A percentile compares a stretch with the other conserved stretches of the same genome.
These are phyloP conservation scores for Hiodon alosoides DNA, from an alignment of 2,113 vertebrate species.

Conservation along the genomic window DNA sequence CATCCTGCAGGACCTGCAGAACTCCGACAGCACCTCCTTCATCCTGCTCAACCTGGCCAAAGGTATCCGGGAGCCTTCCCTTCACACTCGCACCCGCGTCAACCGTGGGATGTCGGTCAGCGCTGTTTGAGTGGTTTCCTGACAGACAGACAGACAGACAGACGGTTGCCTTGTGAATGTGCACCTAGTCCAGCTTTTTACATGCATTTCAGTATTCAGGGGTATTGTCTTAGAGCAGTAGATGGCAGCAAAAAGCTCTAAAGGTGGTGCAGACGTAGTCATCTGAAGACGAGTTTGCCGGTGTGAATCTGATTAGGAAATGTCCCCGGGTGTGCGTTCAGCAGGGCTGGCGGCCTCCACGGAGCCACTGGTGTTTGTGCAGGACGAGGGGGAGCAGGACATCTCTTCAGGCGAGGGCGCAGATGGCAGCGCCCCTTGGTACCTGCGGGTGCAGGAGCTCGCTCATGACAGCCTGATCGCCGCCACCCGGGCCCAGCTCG, in stretches of 20 bases:
- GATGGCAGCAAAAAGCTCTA: conserved; percentile 1
- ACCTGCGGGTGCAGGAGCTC: conserved; percentile 90
- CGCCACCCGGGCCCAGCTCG: conserved; percentile 89
- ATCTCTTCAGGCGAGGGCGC: conserved; percentile 76
- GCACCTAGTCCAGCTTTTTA: neutral
- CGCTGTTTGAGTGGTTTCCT: neutral
- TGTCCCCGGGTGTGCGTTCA: neutral
- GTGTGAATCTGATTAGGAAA: too few relatives aligned
- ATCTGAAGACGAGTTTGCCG: too few relatives aligned
- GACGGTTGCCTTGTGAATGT: too few relatives aligned
- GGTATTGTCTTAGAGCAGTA: neutral
- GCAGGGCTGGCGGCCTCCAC: conserved; percentile 80
- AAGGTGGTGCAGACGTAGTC: too few relatives aligned
- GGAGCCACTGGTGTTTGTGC: conserved; percentile 87
- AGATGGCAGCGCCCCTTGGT: conserved; percentile 90
- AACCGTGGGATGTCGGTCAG: neutral
- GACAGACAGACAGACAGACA: neutral
- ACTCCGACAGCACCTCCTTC: conserved; percentile 85
- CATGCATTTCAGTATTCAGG: too few relatives aligned
- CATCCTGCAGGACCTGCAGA: conserved; percentile 88
- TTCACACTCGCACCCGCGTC: neutral
- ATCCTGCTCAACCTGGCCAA: conserved; percentile 94
- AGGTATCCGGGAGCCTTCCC: conserved; percentile 53
- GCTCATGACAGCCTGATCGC: conserved; percentile 97
- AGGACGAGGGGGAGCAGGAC: conserved; percentile 84